Evolutionary conservation across 1,140 invertebrate genomes (phyloP).

Genomic region (Bombus superbus): DNA sequence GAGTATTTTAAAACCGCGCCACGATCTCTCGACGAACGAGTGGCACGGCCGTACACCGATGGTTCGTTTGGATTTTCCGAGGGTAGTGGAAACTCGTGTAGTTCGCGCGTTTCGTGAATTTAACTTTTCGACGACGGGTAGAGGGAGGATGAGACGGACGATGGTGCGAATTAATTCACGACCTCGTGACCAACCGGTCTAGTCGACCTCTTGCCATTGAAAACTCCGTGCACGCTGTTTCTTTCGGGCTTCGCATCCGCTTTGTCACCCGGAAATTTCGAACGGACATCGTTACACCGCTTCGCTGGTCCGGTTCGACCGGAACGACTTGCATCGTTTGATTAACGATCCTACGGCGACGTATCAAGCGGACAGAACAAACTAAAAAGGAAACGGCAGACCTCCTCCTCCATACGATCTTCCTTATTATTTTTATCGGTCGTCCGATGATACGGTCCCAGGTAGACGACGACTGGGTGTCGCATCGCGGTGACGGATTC

Average conservation of each 20-base stretch:
- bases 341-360: not conserved
- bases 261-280: not conserved
- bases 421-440: conserved; percentile 33
- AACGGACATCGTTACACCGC: conserved; percentile 1
- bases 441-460: not conserved
- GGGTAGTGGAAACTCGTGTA: conserved; percentile 73
- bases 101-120: conserved; percentile 66
- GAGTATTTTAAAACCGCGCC: conserved; percentile 65
- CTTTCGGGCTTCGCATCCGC: not conserved
- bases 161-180: conserved; percentile 68
- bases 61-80: conserved; percentile 72
- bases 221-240: not conserved
- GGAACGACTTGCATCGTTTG: not conserved
- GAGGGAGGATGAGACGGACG: conserved; percentile 21
- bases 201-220: not conserved
- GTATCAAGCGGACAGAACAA: not conserved
- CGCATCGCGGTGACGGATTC: not conserved
- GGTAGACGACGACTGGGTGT: not conserved
- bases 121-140: conserved; percentile 59
- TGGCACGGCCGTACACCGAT: conserved; percentile 43
- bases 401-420: not conserved
- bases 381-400: not conserved
- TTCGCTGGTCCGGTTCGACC: no score
- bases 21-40: conserved; percentile 60
- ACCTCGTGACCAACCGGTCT: conserved; percentile 66